These are phyloP conservation scores for Gymnoscopelus braueri DNA, from an alignment of 2,797 vertebrate species.

Conservation along the genomic window DNA sequence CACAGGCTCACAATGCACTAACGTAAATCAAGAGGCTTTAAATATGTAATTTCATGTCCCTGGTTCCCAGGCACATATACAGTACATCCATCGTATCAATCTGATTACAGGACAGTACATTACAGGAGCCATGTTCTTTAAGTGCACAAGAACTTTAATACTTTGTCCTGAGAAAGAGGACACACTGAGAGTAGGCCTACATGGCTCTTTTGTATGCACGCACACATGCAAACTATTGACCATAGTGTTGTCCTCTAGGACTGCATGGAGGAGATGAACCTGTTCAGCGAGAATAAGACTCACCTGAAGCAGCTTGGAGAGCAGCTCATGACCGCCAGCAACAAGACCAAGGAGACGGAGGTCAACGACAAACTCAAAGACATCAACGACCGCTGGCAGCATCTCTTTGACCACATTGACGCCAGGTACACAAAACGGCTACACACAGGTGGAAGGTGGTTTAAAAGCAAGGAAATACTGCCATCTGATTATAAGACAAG, in stretches of 20 bases:
- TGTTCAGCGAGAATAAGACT: constrained; percentile 92
- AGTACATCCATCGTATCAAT: background rate
- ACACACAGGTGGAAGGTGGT: too few relatives aligned
- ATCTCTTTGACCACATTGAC: constrained; percentile 93
- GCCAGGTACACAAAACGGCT: constrained; percentile 77
- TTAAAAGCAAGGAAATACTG: too few relatives aligned
- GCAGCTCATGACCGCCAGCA: constrained; percentile 90
- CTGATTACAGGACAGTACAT: too few relatives aligned
- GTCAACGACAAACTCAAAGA: constrained; percentile 91
- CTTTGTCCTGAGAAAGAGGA: too few relatives aligned
- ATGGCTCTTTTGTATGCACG: background rate
- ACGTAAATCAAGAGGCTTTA: background rate
- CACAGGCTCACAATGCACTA: too few relatives aligned
- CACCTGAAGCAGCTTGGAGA: constrained; percentile 92
- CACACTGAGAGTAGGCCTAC: too few relatives aligned
- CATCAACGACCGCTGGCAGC: constrained; percentile 92
- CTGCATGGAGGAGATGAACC: constrained; percentile 95
- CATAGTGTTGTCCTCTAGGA: constrained; percentile 80
- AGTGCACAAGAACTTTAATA: too few relatives aligned
- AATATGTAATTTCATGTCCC: constrained; percentile 8
- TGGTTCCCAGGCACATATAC: background rate
- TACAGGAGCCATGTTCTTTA: too few relatives aligned
- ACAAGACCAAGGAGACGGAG: constrained; percentile 85
- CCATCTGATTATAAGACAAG: too few relatives aligned
- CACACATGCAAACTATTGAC: background rate